Conservation (phyloP, 1,140 invertebrate species). For the Zaprionus davidi region DNA sequence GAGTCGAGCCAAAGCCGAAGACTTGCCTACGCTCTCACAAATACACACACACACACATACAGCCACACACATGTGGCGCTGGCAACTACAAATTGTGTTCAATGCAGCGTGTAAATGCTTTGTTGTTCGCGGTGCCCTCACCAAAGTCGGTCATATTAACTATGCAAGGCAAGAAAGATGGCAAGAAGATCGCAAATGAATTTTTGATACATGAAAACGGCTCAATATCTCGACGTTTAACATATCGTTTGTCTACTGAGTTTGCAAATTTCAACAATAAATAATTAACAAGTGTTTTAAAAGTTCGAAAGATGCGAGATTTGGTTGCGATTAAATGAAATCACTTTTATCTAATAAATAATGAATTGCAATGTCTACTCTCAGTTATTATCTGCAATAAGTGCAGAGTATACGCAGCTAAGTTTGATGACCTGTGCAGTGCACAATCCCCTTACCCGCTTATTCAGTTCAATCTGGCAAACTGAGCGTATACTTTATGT, state of each 20-base stretch:
- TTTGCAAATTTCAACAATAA: neutral
- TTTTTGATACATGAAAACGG: slow-evolving; percentile 1
- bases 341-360: neutral
- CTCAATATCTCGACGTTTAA: neutral
- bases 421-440: neutral
- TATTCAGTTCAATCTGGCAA: neutral
- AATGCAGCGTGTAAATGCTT: slow-evolving; percentile 52
- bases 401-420: neutral
- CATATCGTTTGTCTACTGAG: neutral
- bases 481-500: slow-evolving; percentile 25
- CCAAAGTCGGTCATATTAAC: neutral
- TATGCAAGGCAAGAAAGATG: neutral
- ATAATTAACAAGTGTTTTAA: neutral
- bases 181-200: neutral
- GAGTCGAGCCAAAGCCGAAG: slow-evolving; percentile 19
- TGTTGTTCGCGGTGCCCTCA: slow-evolving; percentile 40
- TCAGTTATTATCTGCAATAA: neutral
- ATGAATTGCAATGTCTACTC: neutral
- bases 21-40: slow-evolving; percentile 23
- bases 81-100: slow-evolving; percentile 35
- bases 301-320: neutral
- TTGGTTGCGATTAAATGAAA: neutral
- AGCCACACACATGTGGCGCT: neutral
- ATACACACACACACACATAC: slow-evolving; percentile 1
- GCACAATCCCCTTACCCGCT: neutral